A percentile compares a stretch with the other conserved stretches of the same genome.
Evolutionary conservation across 2,113 vertebrate species (phyloP).

Genomic region (Uropsilus gracilis): DNA sequence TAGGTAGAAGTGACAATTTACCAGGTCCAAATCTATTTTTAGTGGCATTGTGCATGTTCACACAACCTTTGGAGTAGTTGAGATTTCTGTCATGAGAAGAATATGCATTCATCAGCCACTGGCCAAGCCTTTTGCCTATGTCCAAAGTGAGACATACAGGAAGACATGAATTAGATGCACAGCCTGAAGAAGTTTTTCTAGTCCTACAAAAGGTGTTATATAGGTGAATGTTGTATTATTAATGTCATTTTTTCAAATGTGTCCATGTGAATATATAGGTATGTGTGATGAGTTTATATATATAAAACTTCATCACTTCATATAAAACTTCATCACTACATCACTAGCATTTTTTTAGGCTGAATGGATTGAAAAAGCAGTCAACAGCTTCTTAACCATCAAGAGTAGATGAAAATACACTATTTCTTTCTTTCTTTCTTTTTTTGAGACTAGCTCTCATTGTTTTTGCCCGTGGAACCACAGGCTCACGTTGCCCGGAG

Average conservation of each 20-base stretch:
- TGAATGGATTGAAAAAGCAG: not conserved
- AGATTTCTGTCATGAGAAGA: not conserved
- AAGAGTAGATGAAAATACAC: not conserved
- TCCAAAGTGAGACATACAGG: not conserved
- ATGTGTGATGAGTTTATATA: not conserved
- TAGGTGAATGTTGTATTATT: not conserved
- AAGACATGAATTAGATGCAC: not conserved
- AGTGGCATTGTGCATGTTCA: not conserved
- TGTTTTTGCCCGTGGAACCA: too few species aligned
- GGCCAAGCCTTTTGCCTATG: too few species aligned
- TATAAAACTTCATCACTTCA: not conserved
- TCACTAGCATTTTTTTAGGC: not conserved
- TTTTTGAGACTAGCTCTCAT: too few species aligned
- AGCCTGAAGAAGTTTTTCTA: constrained; percentile 17
- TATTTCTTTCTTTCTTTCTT: too few species aligned
- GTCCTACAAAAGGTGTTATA: not conserved
- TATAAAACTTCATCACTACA: too few species aligned
- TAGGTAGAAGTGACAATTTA: not conserved
- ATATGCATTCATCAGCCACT: not conserved
- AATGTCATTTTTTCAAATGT: constrained; percentile 24
- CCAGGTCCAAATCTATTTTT: not conserved
- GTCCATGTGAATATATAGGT: not conserved
- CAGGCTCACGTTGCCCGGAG: too few species aligned
- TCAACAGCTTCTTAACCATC: not conserved
- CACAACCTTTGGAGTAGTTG: not conserved